Base-by-base conservation (phyloP, 2,888 invertebrate genomes). In the Trichacis sp. region DNA sequence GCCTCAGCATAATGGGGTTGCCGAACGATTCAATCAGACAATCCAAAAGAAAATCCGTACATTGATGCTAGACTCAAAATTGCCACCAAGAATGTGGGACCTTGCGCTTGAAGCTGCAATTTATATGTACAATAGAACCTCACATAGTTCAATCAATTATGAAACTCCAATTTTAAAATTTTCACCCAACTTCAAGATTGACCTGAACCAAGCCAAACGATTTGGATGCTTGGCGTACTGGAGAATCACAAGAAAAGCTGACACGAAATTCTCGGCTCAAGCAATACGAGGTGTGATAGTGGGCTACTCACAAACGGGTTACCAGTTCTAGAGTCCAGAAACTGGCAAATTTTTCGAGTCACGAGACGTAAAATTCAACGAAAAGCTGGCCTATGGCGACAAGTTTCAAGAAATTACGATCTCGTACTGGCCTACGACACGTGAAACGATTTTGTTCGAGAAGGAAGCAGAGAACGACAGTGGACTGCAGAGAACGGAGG, bases 81-180 rank as follows among this genome's bases (percentile, higher is more conserved):
- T 63, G 11, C 68, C 61, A 6, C 12, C 51, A 12, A 67, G 38
- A 30, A 66, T 71, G 64, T 71, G 70, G 70, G 62, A 63, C 15
- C 29, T 73, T 17, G 71, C 70, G 11, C 40, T 60, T 9, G 64
- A 54, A 40, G 57, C 69, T 36, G 70, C 71, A n/a, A 58, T 67
- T 1, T 58, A 72, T 49, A 49, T 58, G 1, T 73, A 74, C 43
- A 73, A 74, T 33, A 52, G 60, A 52, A 71, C 66, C 1, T 64
- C 64, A 5, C 68, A 68, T 33, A 68, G 58, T 29, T 47, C 63
- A 2, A 48, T 49, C 4, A 50, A 64, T 17, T 52, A 59, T 19
- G 36, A 50, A 17, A 36, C 19, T 9, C 70, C 58, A 1, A 8
- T 67, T 4, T 24, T 29, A 9, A 61, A 45, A 19, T 59, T 64